phyloP scores from a whole-genome alignment of 1,140 invertebrate genomes.

The Solenopsis invicta region DNA sequence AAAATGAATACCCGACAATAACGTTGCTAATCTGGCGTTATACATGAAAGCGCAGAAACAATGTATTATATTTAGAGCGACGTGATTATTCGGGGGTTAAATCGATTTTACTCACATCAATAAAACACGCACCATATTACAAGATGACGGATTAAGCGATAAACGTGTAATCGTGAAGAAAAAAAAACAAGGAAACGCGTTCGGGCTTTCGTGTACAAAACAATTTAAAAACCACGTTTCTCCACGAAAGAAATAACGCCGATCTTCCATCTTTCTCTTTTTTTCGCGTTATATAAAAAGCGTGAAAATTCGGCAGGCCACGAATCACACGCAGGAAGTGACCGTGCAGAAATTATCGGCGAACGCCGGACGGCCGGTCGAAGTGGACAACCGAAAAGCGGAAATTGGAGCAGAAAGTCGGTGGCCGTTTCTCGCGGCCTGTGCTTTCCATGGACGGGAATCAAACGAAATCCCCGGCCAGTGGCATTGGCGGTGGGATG shows the following conservation, averaged over 20 bases:
- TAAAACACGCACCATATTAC: not conserved
- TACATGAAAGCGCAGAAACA: constrained; percentile 32
- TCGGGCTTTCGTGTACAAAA: not conserved
- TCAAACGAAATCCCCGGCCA: constrained; percentile 70
- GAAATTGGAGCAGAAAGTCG: constrained; percentile 71
- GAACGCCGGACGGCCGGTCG: constrained; percentile 40
- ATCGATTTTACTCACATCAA: constrained; percentile 19
- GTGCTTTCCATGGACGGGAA: constrained; percentile 57
- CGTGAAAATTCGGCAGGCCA: constrained; percentile 24
- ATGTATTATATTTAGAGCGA: constrained; percentile 5
- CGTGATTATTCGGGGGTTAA: not conserved
- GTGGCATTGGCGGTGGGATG: constrained; percentile 51
- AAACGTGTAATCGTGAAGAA: not conserved
- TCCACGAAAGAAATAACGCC: not conserved
- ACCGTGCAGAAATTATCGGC: constrained; percentile 48
- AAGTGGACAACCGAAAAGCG: constrained; percentile 63
- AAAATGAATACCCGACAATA: constrained; percentile 21
- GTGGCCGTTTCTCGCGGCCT: constrained; percentile 41
- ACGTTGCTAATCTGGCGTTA: constrained; percentile 1
- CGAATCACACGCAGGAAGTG: constrained; percentile 29
- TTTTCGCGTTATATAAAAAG: constrained; percentile 23
- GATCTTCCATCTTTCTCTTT: not conserved
- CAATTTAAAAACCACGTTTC: not conserved
- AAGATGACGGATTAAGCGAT: not conserved
- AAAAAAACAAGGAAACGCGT: constrained; percentile 1